Base-by-base conservation (phyloP, 2,888 invertebrate genomes). In the Alloscopus bannaensis region DNA sequence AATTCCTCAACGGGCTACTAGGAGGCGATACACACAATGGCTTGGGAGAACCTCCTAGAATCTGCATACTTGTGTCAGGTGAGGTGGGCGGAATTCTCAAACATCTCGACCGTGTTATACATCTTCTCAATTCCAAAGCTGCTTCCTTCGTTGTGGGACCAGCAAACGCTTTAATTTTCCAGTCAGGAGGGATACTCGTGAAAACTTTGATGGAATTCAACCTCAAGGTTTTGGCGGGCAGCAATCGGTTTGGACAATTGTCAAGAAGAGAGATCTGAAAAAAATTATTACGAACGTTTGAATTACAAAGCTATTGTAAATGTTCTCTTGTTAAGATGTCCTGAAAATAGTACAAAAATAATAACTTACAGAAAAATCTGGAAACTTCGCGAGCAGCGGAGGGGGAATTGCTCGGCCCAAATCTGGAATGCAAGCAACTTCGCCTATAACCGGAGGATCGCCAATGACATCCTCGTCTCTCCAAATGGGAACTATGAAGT, bases 401-500 rank as follows among this genome's bases (percentile, higher is more conserved):
- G 42, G 45, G 26, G 79, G 83, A 55, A 80, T 70, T 2, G 50
- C 31, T 28, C 70, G 65, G 6, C 83, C 81, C 29, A 81, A 65
- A 26, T 80, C 71, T 20, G 95, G 94, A 82, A 92, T 90, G 1
- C 95, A 96, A 81, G 97, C 92, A 42, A 91, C 89, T 62, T 96
- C 95, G 70, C 93, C 93, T 11, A 92, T 88, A 84, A 93, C 92
- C 87, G 92, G 93, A 18, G 75, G 45, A 20, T 76, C 40, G 20
- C 69, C 65, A 16, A 50, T 29, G 8, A 69, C 71, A 11, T 45
- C 31, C 82, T 93, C 92, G 0, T 93, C 91, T 87, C 97, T 91
- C 83, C 96, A 89, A 36, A 98, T 94, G 20, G 97, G 97, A 87
- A 98, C 95, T 89, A 95, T 97, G 90, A 91, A 96, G 42, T 93